These are phyloP conservation scores for Saturnia japonica DNA, from an alignment of 2,888 invertebrate genomes.

Conservation along the genomic window DNA sequence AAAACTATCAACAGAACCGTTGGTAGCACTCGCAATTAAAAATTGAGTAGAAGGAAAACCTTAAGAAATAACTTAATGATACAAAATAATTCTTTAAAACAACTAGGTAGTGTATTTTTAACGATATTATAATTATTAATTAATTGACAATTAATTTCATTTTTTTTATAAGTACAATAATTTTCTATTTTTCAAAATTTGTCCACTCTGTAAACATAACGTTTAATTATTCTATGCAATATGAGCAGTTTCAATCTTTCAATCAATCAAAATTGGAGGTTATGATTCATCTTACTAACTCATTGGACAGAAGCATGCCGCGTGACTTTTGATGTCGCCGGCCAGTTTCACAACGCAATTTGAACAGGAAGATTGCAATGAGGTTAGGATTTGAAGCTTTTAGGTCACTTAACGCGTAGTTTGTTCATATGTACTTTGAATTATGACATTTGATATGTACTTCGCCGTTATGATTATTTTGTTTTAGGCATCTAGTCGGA, in stretches of 20 bases:
- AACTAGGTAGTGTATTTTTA: too few species aligned
- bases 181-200: too few species aligned
- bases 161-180: neutral
- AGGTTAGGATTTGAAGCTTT: slow-evolving; percentile 72
- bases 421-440: slow-evolving; percentile 3
- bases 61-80: too few species aligned
- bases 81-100: too few species aligned
- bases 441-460: neutral
- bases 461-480: neutral
- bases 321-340: slow-evolving; percentile 53
- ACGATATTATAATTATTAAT: too few species aligned
- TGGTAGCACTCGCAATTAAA: neutral
- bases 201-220: neutral
- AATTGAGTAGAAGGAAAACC: neutral
- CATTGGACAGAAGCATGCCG: slow-evolving; percentile 58
- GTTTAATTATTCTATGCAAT: neutral
- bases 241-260: slow-evolving; percentile 9
- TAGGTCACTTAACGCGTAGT: slow-evolving; percentile 51
- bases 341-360: slow-evolving; percentile 64
- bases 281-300: slow-evolving; percentile 57
- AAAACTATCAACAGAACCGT: neutral
- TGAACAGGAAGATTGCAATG: slow-evolving; percentile 74
- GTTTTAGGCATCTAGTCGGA: too few species aligned
- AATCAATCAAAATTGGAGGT: slow-evolving; percentile 57
- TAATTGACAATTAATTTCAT: neutral